Conservation (phyloP, 2,113 vertebrate species). For the Strix uralensis region DNA sequence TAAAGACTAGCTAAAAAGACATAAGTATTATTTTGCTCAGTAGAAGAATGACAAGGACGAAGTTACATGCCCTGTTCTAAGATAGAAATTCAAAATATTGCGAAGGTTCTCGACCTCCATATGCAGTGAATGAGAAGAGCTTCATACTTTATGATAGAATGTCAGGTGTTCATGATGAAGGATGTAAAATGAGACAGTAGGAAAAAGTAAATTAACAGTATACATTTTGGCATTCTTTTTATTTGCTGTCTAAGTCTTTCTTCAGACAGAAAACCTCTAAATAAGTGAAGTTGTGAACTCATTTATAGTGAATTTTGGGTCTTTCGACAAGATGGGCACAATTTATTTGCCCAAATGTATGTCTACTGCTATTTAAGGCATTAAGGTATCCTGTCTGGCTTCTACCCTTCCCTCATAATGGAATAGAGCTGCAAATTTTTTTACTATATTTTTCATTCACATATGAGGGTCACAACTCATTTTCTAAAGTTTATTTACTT, state of each 20-base stretch:
- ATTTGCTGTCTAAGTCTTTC: not conserved
- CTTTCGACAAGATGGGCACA: not conserved
- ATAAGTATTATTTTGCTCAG: not conserved
- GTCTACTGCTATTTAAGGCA: not conserved
- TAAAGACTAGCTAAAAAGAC: not conserved
- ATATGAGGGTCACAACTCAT: not conserved
- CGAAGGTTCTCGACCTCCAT: not conserved
- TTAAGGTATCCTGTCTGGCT: not conserved
- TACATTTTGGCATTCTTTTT: not conserved
- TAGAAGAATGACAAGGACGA: not conserved
- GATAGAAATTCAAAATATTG: not conserved
- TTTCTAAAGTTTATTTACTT: not conserved
- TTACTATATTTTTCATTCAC: not conserved
- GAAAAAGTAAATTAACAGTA: not conserved
- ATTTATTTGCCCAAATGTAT: not conserved
- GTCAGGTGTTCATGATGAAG: not conserved
- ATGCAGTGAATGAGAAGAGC: not conserved
- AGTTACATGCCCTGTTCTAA: not conserved
- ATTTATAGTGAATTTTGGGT: not conserved
- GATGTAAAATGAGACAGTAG: not conserved
- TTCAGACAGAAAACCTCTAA: not conserved
- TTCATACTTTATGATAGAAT: not conserved
- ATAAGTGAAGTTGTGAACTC: not conserved
- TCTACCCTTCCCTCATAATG: not conserved
- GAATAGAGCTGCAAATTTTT: not conserved